Evolutionary conservation across 2,888 invertebrate genomes (phyloP).

Genomic region (Podabrus alpinus): DNA sequence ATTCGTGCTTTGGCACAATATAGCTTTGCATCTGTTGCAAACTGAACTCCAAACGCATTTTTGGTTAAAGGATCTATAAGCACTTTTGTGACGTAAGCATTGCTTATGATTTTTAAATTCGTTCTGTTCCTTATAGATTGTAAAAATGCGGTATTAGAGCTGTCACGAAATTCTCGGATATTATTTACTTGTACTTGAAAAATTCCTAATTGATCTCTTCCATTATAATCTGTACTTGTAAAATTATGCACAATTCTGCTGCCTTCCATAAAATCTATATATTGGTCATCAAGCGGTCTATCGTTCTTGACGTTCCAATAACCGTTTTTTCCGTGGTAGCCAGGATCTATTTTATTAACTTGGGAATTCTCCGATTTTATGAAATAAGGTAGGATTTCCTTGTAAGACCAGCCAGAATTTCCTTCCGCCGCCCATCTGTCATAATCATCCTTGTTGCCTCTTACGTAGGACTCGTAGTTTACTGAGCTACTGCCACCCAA

Average conservation of each 20-base stretch:
- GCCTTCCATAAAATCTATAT: constrained; percentile 80
- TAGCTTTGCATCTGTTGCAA: constrained; percentile 66
- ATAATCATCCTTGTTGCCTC: constrained; percentile 34
- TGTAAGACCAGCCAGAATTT: too few relatives aligned
- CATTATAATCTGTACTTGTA: constrained; percentile 78
- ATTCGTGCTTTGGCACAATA: constrained; percentile 72
- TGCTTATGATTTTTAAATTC: constrained; percentile 80
- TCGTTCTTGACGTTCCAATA: constrained; percentile 84
- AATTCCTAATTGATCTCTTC: constrained; percentile 81
- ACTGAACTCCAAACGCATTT: constrained; percentile 77
- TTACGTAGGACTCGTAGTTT: constrained; percentile 33
- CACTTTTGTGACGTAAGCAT: constrained; percentile 72
- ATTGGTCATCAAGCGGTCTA: constrained; percentile 80
- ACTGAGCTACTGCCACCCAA: constrained; percentile 35
- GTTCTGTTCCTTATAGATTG: constrained; percentile 76
- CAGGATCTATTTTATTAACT: constrained; percentile 68
- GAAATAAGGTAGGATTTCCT: too few relatives aligned
- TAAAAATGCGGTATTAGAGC: constrained; percentile 86
- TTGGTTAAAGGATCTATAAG: constrained; percentile 69
- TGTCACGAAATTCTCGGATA: constrained; percentile 77
- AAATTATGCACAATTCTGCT: constrained; percentile 74
- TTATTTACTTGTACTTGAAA: constrained; percentile 88
- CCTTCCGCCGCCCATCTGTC: constrained; percentile 27
- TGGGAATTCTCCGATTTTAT: constrained; percentile 34
- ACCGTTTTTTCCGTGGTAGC: constrained; percentile 78